Evolutionary conservation across 2,888 invertebrate genomes (phyloP).

Genomic region (Harpalus rufipes): DNA sequence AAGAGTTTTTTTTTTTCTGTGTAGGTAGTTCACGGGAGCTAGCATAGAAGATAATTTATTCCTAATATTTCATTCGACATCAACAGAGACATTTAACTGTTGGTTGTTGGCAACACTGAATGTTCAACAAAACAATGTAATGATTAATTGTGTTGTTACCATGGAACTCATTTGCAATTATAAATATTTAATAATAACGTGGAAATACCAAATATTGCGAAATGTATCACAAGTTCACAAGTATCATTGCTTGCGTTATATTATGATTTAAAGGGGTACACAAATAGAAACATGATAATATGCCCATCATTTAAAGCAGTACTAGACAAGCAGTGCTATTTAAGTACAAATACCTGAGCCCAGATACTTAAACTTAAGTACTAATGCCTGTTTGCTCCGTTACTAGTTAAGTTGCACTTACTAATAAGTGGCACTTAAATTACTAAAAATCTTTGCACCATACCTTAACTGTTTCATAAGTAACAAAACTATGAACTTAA

Average conservation of each 20-base stretch:
- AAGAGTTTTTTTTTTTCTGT: conserved; percentile 46
- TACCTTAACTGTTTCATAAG: too few relatives aligned
- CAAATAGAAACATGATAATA: too few relatives aligned
- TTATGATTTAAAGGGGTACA: too few relatives aligned
- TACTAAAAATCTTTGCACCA: too few relatives aligned
- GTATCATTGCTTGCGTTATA: neutral
- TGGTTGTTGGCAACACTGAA: conserved; percentile 37
- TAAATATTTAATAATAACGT: conserved; percentile 27
- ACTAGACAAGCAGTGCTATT: too few relatives aligned
- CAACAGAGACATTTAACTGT: conserved; percentile 34
- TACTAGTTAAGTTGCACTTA: too few relatives aligned
- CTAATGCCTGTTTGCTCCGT: too few relatives aligned
- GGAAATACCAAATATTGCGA: conserved; percentile 43
- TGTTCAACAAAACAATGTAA: conserved; percentile 27
- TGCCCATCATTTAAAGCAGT: too few relatives aligned
- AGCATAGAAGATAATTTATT: conserved; percentile 41
- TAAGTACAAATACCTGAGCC: too few relatives aligned
- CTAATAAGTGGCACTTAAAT: too few relatives aligned
- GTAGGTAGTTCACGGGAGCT: conserved; percentile 49
- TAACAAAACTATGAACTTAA: too few relatives aligned
- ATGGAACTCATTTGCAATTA: conserved; percentile 54
- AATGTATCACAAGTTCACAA: neutral
- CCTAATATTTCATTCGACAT: conserved; percentile 41
- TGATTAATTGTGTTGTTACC: conserved; percentile 53
- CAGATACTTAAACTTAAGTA: too few relatives aligned